A percentile compares a stretch with the other conserved stretches of the same genome.
These are phyloP conservation scores for Fringilla coelebs DNA, from an alignment of 2,797 vertebrate species.

Conservation along the genomic window DNA sequence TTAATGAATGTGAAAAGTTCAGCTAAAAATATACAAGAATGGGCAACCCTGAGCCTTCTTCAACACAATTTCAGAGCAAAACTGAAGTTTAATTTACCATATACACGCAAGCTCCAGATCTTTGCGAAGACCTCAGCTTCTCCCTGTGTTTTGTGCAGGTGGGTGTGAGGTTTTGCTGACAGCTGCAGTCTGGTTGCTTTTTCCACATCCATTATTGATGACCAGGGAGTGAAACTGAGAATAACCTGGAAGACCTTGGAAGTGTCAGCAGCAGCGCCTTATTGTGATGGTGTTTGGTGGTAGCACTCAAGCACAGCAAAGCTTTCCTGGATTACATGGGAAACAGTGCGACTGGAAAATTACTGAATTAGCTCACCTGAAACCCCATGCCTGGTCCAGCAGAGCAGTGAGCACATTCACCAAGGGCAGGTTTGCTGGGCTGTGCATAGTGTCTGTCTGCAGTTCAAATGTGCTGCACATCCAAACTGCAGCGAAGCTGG, in stretches of 20 bases:
- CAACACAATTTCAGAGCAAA: neutral
- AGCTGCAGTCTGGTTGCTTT: neutral
- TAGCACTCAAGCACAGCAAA: neutral
- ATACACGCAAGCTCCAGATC: neutral
- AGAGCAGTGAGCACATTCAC: neutral
- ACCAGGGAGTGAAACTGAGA: neutral
- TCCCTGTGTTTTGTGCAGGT: neutral
- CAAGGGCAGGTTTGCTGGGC: neutral
- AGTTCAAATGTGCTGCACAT: neutral
- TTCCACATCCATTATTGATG: neutral
- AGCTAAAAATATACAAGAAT: neutral
- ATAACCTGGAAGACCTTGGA: neutral
- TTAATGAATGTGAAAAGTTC: neutral
- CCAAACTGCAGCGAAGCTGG: fast-evolving
- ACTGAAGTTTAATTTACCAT: neutral
- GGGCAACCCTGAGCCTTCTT: neutral
- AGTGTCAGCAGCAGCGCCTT: neutral
- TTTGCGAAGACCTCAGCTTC: neutral
- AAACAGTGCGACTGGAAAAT: neutral
- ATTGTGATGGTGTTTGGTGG: neutral
- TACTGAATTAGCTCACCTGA: neutral
- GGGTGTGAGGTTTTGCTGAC: neutral
- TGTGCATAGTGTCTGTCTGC: neutral
- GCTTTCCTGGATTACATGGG: neutral
- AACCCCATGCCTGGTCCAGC: neutral